A percentile compares a stretch with the other conserved stretches of the same genome.
Conservation (phyloP, 1,140 invertebrate species). For the Caenorhabditis latens region DNA sequence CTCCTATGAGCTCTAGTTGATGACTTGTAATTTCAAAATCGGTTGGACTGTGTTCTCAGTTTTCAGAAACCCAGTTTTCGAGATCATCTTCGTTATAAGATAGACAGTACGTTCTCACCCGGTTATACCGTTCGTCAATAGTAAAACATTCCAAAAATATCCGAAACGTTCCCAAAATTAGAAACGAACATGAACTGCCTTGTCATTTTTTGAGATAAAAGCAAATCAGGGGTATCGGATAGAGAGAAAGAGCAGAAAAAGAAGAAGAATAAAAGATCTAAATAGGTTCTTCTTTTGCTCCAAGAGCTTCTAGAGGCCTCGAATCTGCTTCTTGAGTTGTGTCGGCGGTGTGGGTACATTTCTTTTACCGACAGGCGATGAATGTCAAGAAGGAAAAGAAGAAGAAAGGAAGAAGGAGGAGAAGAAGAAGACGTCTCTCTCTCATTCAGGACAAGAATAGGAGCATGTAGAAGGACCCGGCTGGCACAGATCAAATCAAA, state of each 20-base stretch:
- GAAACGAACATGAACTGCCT: neutral
- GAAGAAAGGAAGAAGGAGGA: slow-evolving; percentile 34
- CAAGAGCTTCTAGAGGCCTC: slow-evolving; percentile 52
- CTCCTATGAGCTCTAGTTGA: too few relatives aligned
- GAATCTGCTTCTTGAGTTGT: slow-evolving; percentile 51
- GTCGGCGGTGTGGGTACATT: slow-evolving; percentile 51
- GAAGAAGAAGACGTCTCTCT: slow-evolving; percentile 42
- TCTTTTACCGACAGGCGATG: slow-evolving; percentile 45
- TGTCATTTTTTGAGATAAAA: neutral
- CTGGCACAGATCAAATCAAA: slow-evolving; percentile 52
- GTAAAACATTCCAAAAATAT: too few relatives aligned
- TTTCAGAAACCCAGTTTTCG: too few relatives aligned
- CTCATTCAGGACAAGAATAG: slow-evolving; percentile 55
- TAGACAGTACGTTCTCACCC: too few relatives aligned
- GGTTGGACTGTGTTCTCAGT: too few relatives aligned
- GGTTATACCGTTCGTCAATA: too few relatives aligned
- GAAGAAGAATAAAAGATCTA: slow-evolving; percentile 50
- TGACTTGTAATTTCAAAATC: too few relatives aligned
- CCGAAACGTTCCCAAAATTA: neutral
- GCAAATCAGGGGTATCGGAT: slow-evolving; percentile 10
- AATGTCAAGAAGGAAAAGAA: slow-evolving; percentile 56
- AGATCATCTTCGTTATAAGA: too few relatives aligned
- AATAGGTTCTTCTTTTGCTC: slow-evolving; percentile 43
- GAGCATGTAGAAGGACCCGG: slow-evolving; percentile 53
- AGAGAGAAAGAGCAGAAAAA: slow-evolving; percentile 23